phyloP scores from a whole-genome alignment of 2,888 invertebrate genomes.

The Sipunculus nudus region DNA sequence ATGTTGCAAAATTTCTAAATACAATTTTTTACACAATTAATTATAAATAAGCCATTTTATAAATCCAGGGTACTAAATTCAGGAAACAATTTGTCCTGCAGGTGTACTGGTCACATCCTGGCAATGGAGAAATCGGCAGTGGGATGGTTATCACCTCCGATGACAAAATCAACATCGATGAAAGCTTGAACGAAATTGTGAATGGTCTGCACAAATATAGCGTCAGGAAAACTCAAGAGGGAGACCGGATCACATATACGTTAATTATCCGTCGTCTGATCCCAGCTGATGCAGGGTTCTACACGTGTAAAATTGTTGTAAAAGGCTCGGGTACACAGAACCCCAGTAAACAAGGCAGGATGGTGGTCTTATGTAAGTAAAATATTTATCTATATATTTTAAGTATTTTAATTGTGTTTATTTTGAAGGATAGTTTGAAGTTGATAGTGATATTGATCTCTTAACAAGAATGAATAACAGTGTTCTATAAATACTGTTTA shows the following conservation, averaged over 20 bases:
- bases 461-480: too few species aligned
- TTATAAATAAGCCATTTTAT: too few species aligned
- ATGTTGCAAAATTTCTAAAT: too few species aligned
- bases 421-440: neutral
- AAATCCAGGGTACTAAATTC: too few species aligned
- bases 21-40: too few species aligned
- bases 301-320: constrained; percentile 53
- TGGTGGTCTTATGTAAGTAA: constrained; percentile 32
- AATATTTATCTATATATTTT: neutral
- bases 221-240: constrained; percentile 7
- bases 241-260: constrained; percentile 47
- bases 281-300: constrained; percentile 53
- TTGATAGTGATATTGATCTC: neutral
- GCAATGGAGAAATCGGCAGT: neutral
- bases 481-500: too few species aligned
- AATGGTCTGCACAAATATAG: constrained; percentile 39
- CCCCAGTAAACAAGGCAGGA: constrained; percentile 24
- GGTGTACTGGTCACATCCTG: constrained; percentile 37
- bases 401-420: too few species aligned
- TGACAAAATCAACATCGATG: constrained; percentile 31
- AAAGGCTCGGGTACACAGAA: constrained; percentile 22
- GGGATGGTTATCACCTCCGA: constrained; percentile 24
- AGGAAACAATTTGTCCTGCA: constrained; percentile 9
- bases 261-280: constrained; percentile 53
- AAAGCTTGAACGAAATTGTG: constrained; percentile 25